phyloP scores from a whole-genome alignment of 2,113 vertebrate species.

The Xerus inauris region DNA sequence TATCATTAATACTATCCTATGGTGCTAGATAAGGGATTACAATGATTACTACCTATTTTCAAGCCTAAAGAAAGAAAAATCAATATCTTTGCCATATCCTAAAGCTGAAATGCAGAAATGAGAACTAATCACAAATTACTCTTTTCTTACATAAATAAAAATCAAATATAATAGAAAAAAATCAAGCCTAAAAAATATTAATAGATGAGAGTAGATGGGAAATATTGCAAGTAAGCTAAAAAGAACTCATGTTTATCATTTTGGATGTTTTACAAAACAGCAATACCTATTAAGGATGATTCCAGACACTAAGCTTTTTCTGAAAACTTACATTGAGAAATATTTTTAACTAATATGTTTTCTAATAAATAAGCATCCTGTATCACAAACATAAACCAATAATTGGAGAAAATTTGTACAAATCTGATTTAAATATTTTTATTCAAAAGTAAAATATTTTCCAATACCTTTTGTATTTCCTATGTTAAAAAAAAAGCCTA shows the following conservation, averaged over 20 bases:
- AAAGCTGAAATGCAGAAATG: not conserved
- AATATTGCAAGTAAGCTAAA: not conserved
- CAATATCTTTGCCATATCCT: not conserved
- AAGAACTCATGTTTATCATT: not conserved
- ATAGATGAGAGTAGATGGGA: not conserved
- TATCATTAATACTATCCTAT: not conserved
- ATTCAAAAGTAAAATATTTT: conserved; percentile 46
- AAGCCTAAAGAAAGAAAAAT: not conserved
- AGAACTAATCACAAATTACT: not conserved
- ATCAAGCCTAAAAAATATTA: not conserved
- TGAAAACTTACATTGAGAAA: not conserved
- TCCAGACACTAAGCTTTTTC: not conserved
- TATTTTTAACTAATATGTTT: not conserved
- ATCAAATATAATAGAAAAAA: not conserved
- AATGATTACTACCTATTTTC: not conserved
- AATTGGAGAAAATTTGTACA: conserved; percentile 35
- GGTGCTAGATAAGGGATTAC: not conserved
- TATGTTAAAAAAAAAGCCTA: not conserved
- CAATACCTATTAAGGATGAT: not conserved
- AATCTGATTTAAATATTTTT: conserved; percentile 58
- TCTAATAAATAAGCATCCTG: not conserved
- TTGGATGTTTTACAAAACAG: not conserved
- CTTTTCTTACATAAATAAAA: not conserved
- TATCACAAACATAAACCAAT: conserved; percentile 10
- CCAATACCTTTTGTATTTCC: not conserved